Conservation (phyloP, 2,888 invertebrate species). For the Cacoxenus indagator region DNA sequence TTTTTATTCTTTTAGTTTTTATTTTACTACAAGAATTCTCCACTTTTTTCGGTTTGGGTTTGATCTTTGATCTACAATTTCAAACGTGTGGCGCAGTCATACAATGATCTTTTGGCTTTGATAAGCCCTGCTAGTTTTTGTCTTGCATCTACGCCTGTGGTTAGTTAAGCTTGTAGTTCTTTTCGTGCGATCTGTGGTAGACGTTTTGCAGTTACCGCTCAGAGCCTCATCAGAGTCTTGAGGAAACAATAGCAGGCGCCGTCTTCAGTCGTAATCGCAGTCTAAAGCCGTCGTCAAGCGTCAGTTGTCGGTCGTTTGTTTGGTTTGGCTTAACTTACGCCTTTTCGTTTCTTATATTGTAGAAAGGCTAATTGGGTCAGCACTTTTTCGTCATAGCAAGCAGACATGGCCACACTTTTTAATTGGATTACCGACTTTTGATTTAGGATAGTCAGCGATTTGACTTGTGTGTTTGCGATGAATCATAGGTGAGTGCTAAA, state of each 20-base stretch:
- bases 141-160: neutral
- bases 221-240: neutral
- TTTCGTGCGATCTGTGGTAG: slow-evolving; percentile 2
- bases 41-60: slow-evolving; percentile 37
- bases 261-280: slow-evolving; percentile 48
- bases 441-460: slow-evolving; percentile 43
- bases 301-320: slow-evolving; percentile 41
- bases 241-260: slow-evolving; percentile 58
- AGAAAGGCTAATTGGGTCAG: slow-evolving; percentile 65
- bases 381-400: slow-evolving; percentile 27
- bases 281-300: slow-evolving; percentile 36
- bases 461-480: slow-evolving; percentile 27
- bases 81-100: slow-evolving; percentile 45
- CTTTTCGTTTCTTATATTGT: slow-evolving; percentile 19
- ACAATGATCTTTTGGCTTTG: slow-evolving; percentile 4
- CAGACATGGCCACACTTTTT: slow-evolving; percentile 42
- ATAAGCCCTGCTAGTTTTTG: neutral
- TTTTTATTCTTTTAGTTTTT: neutral
- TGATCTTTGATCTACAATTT: slow-evolving; percentile 65
- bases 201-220: neutral
- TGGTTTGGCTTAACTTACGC: slow-evolving; percentile 12
- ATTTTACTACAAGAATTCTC: slow-evolving; percentile 38
- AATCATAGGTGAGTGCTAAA: neutral
- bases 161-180: neutral
- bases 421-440: slow-evolving; percentile 68